Evolutionary conservation across 2,797 vertebrate species (phyloP).

Genomic region (Parambassis ranga): DNA sequence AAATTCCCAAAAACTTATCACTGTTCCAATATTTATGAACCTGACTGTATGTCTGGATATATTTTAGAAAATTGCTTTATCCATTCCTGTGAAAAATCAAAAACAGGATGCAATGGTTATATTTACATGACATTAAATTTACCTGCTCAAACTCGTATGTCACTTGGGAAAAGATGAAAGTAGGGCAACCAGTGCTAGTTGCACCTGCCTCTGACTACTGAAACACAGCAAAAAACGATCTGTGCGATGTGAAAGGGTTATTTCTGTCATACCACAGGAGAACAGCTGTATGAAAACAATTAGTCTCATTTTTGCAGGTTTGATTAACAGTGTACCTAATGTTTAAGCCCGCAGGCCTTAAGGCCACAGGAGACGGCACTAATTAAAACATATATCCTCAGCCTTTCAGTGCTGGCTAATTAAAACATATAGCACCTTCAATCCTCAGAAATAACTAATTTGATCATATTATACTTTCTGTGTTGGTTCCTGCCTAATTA

Average conservation of each 20-base stretch:
- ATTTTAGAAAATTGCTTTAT: too few species aligned
- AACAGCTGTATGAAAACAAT: conserved; percentile 67
- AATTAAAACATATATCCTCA: conserved; percentile 76
- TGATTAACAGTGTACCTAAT: conserved; percentile 72
- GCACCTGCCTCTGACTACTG: conserved; percentile 16
- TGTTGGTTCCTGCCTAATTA: conserved; percentile 69
- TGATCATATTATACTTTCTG: conserved; percentile 56
- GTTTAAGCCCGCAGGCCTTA: conserved; percentile 56
- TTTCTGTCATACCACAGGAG: conserved; percentile 64
- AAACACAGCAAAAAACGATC: not conserved
- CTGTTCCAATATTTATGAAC: not conserved
- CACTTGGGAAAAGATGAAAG: conserved; percentile 50
- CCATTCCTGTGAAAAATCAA: not conserved
- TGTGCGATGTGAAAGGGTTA: conserved; percentile 47
- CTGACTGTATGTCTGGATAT: too few species aligned
- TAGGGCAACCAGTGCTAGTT: conserved; percentile 49
- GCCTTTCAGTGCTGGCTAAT: conserved; percentile 60
- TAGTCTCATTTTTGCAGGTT: conserved; percentile 74
- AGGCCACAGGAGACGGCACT: conserved; percentile 63
- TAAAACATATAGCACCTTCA: conserved; percentile 73
- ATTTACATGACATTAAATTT: not conserved
- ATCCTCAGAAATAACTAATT: conserved; percentile 66
- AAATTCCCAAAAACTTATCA: too few species aligned
- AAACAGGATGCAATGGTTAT: conserved; percentile 43
- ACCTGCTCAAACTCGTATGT: conserved; percentile 36